phyloP scores from a whole-genome alignment of 2,888 invertebrate species.

The Drosophila diplacantha region DNA sequence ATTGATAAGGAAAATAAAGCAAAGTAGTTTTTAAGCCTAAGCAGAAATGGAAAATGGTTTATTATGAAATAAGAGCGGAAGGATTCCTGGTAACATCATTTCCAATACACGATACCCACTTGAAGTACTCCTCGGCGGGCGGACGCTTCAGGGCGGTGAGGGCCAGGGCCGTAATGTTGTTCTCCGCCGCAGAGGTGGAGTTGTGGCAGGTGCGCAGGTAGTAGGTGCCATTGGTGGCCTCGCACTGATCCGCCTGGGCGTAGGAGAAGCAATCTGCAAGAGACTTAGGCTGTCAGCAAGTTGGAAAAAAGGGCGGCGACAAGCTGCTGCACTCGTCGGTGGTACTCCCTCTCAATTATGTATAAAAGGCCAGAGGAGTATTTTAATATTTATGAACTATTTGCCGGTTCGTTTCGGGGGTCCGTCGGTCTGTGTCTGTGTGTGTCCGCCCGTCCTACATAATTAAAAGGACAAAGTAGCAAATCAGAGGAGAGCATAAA shows the following conservation, averaged over 20 bases:
- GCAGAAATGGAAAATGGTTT: not conserved
- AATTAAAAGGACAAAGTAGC: constrained; percentile 72
- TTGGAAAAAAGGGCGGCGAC: constrained; percentile 4
- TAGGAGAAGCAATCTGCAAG: constrained; percentile 84
- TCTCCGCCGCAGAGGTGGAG: constrained; percentile 79
- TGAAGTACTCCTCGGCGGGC: constrained; percentile 86
- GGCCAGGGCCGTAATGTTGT: constrained; percentile 81
- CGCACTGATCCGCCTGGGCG: constrained; percentile 82
- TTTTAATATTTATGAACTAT: constrained; percentile 68
- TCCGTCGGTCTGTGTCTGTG: constrained; percentile 31
- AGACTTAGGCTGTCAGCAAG: constrained; percentile 33
- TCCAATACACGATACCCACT: constrained; percentile 78
- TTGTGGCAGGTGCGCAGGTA: constrained; percentile 82
- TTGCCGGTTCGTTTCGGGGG: constrained; percentile 39
- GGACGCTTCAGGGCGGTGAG: constrained; percentile 81
- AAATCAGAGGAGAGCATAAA: constrained; percentile 65
- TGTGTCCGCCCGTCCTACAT: constrained; percentile 53
- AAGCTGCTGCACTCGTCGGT: constrained; percentile 8
- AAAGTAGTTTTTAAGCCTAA: too few relatives aligned
- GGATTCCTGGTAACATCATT: not conserved
- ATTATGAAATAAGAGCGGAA: too few relatives aligned
- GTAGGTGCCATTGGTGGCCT: constrained; percentile 81
- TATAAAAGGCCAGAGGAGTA: constrained; percentile 39
- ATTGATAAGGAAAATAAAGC: not conserved
- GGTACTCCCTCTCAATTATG: constrained; percentile 56